A percentile compares a stretch with the other conserved stretches of the same genome.
Evolutionary conservation across 1,140 invertebrate species (phyloP).

Genomic region (Cherax quadricarinatus): DNA sequence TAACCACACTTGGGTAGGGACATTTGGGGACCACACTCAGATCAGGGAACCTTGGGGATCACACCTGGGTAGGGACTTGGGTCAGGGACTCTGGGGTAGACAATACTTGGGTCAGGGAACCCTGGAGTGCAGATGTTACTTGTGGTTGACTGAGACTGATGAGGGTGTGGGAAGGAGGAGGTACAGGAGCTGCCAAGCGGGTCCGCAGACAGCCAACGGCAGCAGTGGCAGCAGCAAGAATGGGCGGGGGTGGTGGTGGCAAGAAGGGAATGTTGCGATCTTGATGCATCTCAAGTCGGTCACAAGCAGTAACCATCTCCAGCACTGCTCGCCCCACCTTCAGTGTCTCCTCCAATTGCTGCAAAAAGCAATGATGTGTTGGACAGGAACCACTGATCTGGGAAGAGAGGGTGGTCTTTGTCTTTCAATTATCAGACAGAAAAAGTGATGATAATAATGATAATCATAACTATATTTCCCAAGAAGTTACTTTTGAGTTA

Average conservation of each 20-base stretch:
- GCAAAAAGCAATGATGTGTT: not conserved
- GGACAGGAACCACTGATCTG: not conserved
- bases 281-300: conserved; percentile 33
- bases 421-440: too few relatives aligned
- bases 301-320: conserved; percentile 31
- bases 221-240: not conserved
- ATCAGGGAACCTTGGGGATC: too few relatives aligned
- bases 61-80: too few relatives aligned
- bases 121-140: not conserved
- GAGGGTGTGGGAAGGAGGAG: not conserved
- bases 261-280: conserved; percentile 59
- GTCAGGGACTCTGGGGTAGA: too few relatives aligned
- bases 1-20: too few relatives aligned
- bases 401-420: too few relatives aligned
- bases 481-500: too few relatives aligned
- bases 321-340: conserved; percentile 35
- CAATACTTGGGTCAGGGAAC: too few relatives aligned
- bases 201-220: not conserved
- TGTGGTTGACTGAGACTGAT: not conserved
- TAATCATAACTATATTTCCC: too few relatives aligned
- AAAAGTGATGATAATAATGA: too few relatives aligned
- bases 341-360: conserved; percentile 25
- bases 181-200: not conserved
- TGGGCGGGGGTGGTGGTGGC: not conserved
- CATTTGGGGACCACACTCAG: too few relatives aligned